These are phyloP conservation scores for Epizoanthus ramosus DNA, from an alignment of 92 coral and sea anemone species.

Conservation along the genomic window DNA sequence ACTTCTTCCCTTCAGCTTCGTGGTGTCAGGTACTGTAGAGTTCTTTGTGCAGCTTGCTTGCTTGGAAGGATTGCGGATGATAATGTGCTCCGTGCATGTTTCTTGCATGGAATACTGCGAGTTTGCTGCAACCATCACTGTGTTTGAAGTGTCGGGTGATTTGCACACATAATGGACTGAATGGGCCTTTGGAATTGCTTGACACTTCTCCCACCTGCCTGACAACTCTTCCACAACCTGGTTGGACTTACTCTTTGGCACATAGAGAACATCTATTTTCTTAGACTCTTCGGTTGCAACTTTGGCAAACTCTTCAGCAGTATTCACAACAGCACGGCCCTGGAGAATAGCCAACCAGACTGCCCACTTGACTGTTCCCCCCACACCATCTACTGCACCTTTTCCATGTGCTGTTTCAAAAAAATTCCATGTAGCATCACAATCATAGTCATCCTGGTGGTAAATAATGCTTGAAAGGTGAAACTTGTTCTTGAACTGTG, in stretches of 20 bases:
- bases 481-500: constrained; percentile 28
- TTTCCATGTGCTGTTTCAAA: constrained; percentile 62
- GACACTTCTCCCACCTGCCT: constrained; percentile 22
- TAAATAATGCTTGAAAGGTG: constrained; percentile 9
- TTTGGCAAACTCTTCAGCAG: constrained; percentile 18
- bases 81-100: constrained; percentile 24
- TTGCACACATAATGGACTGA: constrained; percentile 35
- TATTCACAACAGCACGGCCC: constrained; percentile 43
- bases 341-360: constrained; percentile 50
- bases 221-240: constrained; percentile 38
- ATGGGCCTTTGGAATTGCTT: constrained; percentile 28
- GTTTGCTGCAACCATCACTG: constrained; percentile 22
- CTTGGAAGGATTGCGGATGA: not conserved
- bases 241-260: constrained; percentile 22
- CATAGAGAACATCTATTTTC: not conserved
- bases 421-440: constrained; percentile 52
- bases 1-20: constrained; percentile 1
- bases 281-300: constrained; percentile 19
- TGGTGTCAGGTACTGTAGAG: constrained; percentile 1
- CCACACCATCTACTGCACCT: constrained; percentile 54
- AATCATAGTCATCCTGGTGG: constrained; percentile 37
- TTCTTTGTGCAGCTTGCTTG: constrained; percentile 9
- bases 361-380: constrained; percentile 42
- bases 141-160: constrained; percentile 11
- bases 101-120: constrained; percentile 28